Evolutionary conservation across 2,113 vertebrate species (phyloP), one percentile per base, ranked within the genome.

Genomic region (Sterna hirundo): DNA sequence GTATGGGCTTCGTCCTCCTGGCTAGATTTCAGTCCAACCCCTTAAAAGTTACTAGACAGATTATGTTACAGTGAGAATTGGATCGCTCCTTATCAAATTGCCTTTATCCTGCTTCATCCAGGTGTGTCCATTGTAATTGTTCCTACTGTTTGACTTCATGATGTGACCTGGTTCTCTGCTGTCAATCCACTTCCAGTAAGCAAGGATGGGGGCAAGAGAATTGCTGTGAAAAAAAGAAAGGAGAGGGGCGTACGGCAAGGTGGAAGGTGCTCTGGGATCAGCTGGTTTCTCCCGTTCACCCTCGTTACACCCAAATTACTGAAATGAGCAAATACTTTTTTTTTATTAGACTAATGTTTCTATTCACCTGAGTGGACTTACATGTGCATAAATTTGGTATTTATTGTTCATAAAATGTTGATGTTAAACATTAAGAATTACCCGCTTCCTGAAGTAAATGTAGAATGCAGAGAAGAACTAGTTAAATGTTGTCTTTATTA

Each of bases 1-100:
- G 64, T 44, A 23, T 6, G 3, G 42, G 8, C 36, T 77, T 40
- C 36, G 54, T 61, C 18, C 27, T 81, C 0, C 0, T 47, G 19
- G 60, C n/a, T 14, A 69, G n/a, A 54, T 70, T 80, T 71, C 46
- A n/a, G 54, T 46, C 44, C 62, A 72, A 36, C 3, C 15, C 10
- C 40, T 80, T 30, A 70, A 38, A 74, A 86, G 32, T 88, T 77
- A 16, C 29, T 51, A 27, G 55, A 62, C 81, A 89, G 9, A 23
- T 84, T 57, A 26, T 16, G 27, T 55, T 68, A 27, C 6, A 19
- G 10, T 36, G 26, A 83, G 83, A 95, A 79, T 26, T n/a, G 13
- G 86, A 69, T 66, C 2, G 2, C 46, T 70, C 20, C 23, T 44
- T 92, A 77, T 58, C 17, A 64, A 68, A 74, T 82, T 91, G 18